phyloP scores from a whole-genome alignment of 92 coral and sea anemone genomes.

The Meandrina meandrites region DNA sequence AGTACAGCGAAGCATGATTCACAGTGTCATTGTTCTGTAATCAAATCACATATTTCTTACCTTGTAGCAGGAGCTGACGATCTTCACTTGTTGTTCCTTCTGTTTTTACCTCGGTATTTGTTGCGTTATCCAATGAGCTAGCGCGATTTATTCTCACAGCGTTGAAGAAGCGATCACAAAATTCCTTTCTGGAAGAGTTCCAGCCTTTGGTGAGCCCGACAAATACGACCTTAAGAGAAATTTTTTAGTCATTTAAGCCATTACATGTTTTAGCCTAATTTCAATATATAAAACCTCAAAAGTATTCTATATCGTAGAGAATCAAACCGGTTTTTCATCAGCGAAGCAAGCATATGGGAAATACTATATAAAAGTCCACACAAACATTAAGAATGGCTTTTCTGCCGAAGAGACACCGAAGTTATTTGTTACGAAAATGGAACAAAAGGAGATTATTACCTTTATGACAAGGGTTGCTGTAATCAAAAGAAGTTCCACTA shows the following conservation, averaged over 20 bases:
- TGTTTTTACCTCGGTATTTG: neutral
- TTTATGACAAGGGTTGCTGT: slow-evolving; percentile 38
- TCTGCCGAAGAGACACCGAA: too few relatives aligned
- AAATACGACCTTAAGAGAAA: slow-evolving; percentile 5
- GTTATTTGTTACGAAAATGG: too few relatives aligned
- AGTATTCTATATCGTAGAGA: too few relatives aligned
- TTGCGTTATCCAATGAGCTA: neutral
- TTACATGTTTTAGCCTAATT: neutral
- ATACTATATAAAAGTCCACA: too few relatives aligned
- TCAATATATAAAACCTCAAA: neutral
- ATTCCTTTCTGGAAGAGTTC: slow-evolving; percentile 28
- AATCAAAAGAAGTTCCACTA: slow-evolving; percentile 42
- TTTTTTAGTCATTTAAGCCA: neutral
- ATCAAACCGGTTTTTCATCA: too few relatives aligned
- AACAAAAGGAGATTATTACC: slow-evolving; percentile 29
- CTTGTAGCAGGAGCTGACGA: neutral
- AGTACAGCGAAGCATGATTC: neutral
- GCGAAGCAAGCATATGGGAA: too few relatives aligned
- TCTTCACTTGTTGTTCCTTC: neutral
- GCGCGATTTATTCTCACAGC: neutral
- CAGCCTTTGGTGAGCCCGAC: slow-evolving; percentile 40
- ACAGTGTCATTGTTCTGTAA: neutral
- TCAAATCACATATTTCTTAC: neutral
- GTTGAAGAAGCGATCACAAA: slow-evolving; percentile 25
- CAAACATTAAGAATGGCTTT: too few relatives aligned